Evolutionary conservation across 2,797 vertebrate genomes (phyloP), one percentile per base, ranked within the genome.

Genomic region (Ctenosaura bakeri): DNA sequence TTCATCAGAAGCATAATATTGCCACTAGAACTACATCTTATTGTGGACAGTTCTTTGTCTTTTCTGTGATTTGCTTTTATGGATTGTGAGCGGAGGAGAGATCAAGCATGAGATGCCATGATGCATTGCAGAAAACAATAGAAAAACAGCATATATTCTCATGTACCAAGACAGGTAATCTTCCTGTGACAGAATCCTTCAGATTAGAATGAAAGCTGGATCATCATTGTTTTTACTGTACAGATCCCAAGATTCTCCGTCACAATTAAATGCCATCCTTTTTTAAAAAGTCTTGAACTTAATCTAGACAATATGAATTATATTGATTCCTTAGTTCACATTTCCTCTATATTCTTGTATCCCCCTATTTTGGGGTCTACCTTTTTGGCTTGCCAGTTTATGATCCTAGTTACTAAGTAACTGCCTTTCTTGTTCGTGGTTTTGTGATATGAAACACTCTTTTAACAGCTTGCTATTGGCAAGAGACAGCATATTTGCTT

Each of bases 401-500:
- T 29, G 54, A 85, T 2, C 29, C 35, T 62, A 62, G 29, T 38
- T 83, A 50, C 69, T 18, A 64, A 16, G 32, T 64, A 35, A 12
- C 26, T 77, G 56, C 24, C 7, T 73, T 81, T 29, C 52, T 71
- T 86, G 56, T 73, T 9, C 64, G 56, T 26, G 14, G 18, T 42
- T 66, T 16, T n/a, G 32, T 50, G 26, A 32, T 71, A 52, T 73
- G 46, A 80, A n/a, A 81, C 74, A 4, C 50, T 4, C 59, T 4
- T 86, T 86, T 74, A n/a, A 13, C 18, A 76, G 35, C 6, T 73
- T 76, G 9, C 38, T 83, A 46, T 20, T 80, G 42, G 2, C 32
- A n/a, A 59, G 56, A 73, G n/a, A 83, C 59, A 62, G 22, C 38
- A 86, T 73, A 4, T 90, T 86, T 50, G 22, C 20, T 88, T 88